Conservation (phyloP, 2,113 vertebrate species). For the Pygoscelis adeliae region DNA sequence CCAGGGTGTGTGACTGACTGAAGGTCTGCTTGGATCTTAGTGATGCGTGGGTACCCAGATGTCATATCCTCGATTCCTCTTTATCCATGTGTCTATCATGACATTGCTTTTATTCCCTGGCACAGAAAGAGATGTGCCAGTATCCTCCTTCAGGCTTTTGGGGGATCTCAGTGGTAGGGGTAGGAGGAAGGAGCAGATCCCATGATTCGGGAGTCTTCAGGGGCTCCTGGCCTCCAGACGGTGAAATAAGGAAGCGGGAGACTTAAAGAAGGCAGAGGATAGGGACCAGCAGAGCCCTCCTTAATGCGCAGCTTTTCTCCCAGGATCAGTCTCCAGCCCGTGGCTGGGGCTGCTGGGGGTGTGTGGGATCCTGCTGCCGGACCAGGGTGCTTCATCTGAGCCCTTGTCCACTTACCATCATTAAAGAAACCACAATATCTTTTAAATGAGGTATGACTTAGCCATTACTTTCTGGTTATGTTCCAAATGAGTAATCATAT, state of each 20-base stretch:
- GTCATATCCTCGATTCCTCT: background rate
- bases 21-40: background rate
- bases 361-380: background rate
- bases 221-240: background rate
- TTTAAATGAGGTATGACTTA: conserved; percentile 31
- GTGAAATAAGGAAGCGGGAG: background rate
- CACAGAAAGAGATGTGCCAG: background rate
- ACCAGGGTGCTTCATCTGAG: background rate
- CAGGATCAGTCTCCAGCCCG: background rate
- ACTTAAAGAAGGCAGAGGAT: background rate
- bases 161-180: background rate
- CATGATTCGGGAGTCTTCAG: background rate
- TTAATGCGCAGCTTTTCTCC: background rate
- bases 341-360: background rate
- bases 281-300: background rate
- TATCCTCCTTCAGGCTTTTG: background rate
- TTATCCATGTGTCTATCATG: background rate
- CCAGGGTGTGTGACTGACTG: background rate
- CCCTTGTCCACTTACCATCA: background rate
- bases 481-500: conserved; percentile 37
- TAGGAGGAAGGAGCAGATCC: background rate
- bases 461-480: conserved; percentile 30
- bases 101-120: background rate
- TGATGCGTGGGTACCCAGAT: background rate
- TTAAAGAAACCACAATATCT: background rate